These are phyloP conservation scores for Phoenicopterus ruber DNA, from an alignment of 2,113 vertebrate genomes.

Conservation along the genomic window DNA sequence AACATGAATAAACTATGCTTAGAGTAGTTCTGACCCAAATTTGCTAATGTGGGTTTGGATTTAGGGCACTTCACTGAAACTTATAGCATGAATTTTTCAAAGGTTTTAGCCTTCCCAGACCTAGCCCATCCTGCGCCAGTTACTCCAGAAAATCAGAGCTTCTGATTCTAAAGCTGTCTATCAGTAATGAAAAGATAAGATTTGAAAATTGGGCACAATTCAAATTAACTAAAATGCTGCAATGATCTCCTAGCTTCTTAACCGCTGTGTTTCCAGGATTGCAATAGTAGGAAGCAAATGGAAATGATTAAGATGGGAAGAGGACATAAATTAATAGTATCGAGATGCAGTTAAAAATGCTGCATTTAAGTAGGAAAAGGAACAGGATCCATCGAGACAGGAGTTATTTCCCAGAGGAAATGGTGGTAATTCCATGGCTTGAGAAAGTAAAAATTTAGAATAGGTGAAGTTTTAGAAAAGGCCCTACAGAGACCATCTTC, in stretches of 20 bases:
- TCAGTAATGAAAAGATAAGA: neutral
- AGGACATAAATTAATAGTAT: neutral
- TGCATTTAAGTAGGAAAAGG: neutral
- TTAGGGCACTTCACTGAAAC: neutral
- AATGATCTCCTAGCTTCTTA: neutral
- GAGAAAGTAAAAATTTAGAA: neutral
- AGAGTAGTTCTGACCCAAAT: conserved; percentile 8
- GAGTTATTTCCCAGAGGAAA: neutral
- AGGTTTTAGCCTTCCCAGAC: neutral
- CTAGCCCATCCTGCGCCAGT: neutral
- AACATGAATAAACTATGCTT: neutral
- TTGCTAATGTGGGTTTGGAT: conserved; percentile 5
- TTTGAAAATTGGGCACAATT: neutral
- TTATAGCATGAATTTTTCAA: neutral
- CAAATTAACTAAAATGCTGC: neutral
- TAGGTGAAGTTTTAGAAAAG: neutral
- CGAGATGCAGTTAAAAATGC: neutral
- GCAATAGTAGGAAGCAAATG: neutral
- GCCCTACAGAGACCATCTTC: neutral
- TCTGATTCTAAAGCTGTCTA: neutral
- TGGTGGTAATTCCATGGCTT: neutral
- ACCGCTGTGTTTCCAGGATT: neutral
- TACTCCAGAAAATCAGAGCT: neutral
- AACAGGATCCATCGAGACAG: neutral
- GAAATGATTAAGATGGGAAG: neutral